These are phyloP conservation scores for Setipinna tenuifilis DNA, from an alignment of 2,797 vertebrate species.

Conservation along the genomic window DNA sequence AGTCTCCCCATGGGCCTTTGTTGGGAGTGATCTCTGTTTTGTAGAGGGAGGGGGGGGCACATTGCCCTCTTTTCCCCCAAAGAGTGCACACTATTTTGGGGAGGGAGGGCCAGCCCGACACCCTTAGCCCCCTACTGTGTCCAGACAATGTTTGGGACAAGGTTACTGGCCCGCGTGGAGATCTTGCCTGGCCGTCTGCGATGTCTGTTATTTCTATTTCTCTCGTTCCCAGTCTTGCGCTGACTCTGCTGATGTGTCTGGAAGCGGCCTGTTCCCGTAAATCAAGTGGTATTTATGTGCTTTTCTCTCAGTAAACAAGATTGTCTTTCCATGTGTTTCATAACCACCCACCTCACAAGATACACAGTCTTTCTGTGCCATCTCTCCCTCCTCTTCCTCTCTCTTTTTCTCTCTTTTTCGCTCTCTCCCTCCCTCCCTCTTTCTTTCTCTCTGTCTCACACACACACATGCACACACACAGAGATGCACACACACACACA, in stretches of 20 bases:
- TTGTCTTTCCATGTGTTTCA: background rate
- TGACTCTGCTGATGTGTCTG: constrained; percentile 7
- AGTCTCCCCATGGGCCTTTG: background rate
- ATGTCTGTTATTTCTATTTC: constrained; percentile 13
- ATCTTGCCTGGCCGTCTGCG: background rate
- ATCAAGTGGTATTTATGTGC: background rate
- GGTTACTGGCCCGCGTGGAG: background rate
- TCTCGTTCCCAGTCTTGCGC: background rate
- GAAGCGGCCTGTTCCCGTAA: constrained; percentile 4
- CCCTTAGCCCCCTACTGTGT: background rate
- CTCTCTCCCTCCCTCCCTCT: no score
- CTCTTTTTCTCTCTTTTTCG: no score
- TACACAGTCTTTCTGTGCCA: background rate
- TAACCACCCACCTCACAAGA: background rate
- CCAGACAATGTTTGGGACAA: constrained; percentile 9
- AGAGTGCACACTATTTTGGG: background rate
- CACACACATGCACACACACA: background rate
- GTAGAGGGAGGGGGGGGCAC: background rate
- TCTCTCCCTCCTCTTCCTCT: background rate
- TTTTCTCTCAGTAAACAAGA: constrained; percentile 1
- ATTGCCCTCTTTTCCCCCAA: background rate
- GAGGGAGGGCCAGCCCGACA: background rate
- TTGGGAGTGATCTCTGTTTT: constrained; percentile 6
- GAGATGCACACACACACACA: background rate
- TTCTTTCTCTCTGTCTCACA: no score